Base-by-base conservation (phyloP, 2,113 vertebrate genomes). In the Mus pahari region DNA sequence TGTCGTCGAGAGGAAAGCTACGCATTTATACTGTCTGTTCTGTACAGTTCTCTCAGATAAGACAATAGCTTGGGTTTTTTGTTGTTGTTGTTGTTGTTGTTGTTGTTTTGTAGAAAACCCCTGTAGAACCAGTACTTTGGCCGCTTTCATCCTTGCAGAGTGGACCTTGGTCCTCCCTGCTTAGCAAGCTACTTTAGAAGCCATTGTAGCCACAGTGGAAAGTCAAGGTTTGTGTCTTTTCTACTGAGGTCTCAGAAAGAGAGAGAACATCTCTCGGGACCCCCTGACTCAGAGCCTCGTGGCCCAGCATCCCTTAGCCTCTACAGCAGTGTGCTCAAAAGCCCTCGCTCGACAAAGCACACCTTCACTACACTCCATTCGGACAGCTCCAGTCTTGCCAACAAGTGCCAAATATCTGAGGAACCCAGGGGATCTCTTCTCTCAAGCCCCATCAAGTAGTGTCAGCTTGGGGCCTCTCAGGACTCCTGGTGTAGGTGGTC, bases 151-250 rank as follows among this genome's bases (percentile, higher is more conserved):
- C 12, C 77, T 83, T 66, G 48, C 3, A 5, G 58, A 8, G 48
- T 1, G n/a, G 31, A 66, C 39, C 31, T 26, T 1, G 13, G 45
- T 26, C 89, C 50, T 36, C 89, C 39, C 74, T 64, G 75, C 89
- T n/a, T 39, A 53, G 19, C 0, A 6, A 26, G 39, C 79, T 17
- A 22, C 28, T 0, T 26, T 39, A 42, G 50, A 45, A 55, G 66
- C 48, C n/a, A 36, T 22, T 66, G 31, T 22, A 0, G 71, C 87
- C 48, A n/a, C 66, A 55, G 24, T 0, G 0, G 0, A 33, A 42
- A 71, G 33, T 11, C n/a, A 24, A 12, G 39, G 68, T 70, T 48
- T 11, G 0, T 28, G 50, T 16, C 6, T 53, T 70, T 48, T 7
- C 33, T 62, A 16, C 50, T 1, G 24, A 11, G 58, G 28, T 39